phyloP scores from a whole-genome alignment of 1,140 invertebrate genomes.

The Rhopalosiphum maidis region DNA sequence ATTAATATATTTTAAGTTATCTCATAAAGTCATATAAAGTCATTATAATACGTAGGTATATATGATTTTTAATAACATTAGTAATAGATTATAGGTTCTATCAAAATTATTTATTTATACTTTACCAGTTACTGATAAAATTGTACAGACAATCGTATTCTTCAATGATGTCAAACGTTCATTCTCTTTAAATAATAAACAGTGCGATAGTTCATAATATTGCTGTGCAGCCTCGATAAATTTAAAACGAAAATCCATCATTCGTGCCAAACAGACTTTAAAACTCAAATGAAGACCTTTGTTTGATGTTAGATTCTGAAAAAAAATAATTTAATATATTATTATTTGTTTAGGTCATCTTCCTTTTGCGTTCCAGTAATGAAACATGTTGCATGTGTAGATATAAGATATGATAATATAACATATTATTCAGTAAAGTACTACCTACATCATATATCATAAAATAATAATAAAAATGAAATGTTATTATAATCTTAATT shows the following conservation, averaged over 20 bases:
- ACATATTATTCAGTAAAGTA: neutral
- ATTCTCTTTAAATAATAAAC: conserved; percentile 88
- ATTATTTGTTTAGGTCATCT: neutral
- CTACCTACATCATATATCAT: neutral
- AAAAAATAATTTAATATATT: conserved; percentile 41
- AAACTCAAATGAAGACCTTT: conserved; percentile 95
- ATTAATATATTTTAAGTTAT: neutral
- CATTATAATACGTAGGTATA: too few species aligned
- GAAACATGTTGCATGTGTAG: too few species aligned
- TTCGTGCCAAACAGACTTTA: conserved; percentile 96
- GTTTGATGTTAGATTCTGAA: conserved; percentile 88
- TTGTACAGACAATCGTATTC: conserved; percentile 95
- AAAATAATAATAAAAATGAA: neutral
- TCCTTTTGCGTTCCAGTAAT: neutral
- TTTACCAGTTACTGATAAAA: conserved; percentile 91
- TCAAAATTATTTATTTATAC: neutral
- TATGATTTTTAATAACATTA: too few species aligned
- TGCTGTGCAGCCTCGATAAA: conserved; percentile 98
- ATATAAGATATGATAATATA: too few species aligned
- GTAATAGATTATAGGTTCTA: too few species aligned
- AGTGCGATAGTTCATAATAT: conserved; percentile 98
- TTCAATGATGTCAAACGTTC: conserved; percentile 93
- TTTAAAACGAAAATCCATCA: conserved; percentile 96
- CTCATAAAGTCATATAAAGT: too few species aligned
- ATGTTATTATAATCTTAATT: neutral